phyloP scores from a whole-genome alignment of 2,797 vertebrate species.

The Falco berigora region DNA sequence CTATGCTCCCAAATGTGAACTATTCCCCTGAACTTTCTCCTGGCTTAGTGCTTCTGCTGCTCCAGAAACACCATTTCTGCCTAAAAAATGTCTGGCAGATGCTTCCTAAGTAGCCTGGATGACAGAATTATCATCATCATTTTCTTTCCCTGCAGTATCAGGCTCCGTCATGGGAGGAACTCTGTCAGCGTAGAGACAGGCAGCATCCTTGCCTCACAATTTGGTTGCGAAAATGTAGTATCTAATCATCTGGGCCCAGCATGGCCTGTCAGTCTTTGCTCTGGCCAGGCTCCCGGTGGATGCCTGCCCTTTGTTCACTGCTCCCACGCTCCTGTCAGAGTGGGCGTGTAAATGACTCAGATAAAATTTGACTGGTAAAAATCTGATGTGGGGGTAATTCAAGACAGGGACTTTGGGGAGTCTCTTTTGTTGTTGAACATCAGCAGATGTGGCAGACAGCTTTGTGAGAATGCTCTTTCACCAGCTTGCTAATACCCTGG shows the following conservation, averaged over 20 bases:
- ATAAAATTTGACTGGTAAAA: slow-evolving; percentile 18
- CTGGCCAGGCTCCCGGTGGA: background rate
- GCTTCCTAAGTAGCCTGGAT: background rate
- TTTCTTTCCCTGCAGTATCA: background rate
- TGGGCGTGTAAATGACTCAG: background rate
- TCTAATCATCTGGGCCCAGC: background rate
- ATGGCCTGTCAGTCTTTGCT: background rate
- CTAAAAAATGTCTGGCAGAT: background rate
- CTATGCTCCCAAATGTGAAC: background rate
- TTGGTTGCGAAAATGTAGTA: background rate
- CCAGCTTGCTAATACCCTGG: background rate
- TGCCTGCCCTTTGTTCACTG: background rate
- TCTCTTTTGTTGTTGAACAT: background rate
- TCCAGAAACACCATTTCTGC: background rate
- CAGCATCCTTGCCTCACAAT: background rate
- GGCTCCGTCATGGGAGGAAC: background rate
- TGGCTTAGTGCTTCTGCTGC: background rate
- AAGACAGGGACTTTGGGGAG: background rate
- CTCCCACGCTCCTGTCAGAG: background rate
- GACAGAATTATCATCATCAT: background rate
- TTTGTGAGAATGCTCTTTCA: background rate
- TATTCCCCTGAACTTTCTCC: background rate
- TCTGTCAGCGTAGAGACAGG: background rate
- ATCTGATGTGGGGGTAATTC: background rate
- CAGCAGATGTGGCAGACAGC: background rate